Evolutionary conservation across 1,140 invertebrate genomes (phyloP).

Genomic region (Hylyphantes graminicola): DNA sequence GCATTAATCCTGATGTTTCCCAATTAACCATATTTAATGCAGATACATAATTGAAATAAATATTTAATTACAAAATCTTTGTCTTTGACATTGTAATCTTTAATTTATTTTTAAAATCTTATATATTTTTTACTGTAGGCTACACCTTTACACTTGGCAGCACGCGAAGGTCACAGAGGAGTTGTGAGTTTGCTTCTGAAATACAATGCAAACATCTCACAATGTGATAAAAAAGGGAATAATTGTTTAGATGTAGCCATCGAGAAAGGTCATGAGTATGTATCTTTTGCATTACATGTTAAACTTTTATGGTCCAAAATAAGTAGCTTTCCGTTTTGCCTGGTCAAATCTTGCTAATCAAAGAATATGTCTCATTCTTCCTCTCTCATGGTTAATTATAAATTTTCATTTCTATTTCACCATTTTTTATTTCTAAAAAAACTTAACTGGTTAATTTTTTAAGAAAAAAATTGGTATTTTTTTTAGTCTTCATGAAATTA

Average conservation of each 20-base stretch:
- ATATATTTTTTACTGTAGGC: conserved; percentile 48
- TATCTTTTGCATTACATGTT: background rate
- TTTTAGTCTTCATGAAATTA: no score
- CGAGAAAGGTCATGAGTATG: conserved; percentile 66
- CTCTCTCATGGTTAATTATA: no score
- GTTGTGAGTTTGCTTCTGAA: conserved; percentile 68
- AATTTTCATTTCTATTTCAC: no score
- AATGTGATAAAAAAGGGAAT: conserved; percentile 66
- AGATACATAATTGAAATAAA: background rate
- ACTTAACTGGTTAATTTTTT: no score
- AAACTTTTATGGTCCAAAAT: background rate
- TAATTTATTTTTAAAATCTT: background rate
- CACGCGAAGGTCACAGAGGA: conserved; percentile 66
- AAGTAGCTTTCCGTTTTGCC: no score
- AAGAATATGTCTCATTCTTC: background rate
- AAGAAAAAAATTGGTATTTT: no score
- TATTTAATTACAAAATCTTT: background rate
- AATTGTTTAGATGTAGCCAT: conserved; percentile 72
- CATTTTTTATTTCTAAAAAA: no score
- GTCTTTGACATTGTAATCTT: background rate
- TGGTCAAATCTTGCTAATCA: background rate
- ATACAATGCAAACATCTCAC: conserved; percentile 66
- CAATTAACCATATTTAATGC: background rate
- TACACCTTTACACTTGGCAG: conserved; percentile 67
- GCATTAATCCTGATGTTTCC: background rate